These are phyloP conservation scores for Drosophila sturtevanti DNA, from an alignment of 1,140 invertebrate genomes.

Conservation along the genomic window DNA sequence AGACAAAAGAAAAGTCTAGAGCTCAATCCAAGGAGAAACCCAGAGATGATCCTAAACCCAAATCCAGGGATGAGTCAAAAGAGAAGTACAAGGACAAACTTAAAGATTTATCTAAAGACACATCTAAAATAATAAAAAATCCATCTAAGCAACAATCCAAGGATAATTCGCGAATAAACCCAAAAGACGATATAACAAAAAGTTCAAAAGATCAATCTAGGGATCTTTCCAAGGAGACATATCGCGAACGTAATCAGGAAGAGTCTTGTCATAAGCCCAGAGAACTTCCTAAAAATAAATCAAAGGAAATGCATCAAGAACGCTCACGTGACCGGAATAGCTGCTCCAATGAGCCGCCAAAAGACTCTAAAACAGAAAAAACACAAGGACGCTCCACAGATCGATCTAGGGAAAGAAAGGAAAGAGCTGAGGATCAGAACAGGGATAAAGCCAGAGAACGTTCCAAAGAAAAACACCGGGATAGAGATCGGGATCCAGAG, in stretches of 20 bases:
- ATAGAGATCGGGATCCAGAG: not conserved
- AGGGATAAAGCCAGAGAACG: constrained; percentile 1
- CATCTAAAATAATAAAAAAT: not conserved
- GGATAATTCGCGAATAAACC: not conserved
- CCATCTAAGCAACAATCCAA: not conserved
- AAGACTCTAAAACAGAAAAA: not conserved
- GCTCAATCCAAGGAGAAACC: constrained; percentile 14
- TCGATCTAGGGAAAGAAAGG: constrained; percentile 9
- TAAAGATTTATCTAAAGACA: not conserved
- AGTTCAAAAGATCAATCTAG: constrained; percentile 3
- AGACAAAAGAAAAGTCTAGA: constrained; percentile 9
- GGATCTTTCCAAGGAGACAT: constrained; percentile 9
- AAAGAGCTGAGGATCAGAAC: not conserved
- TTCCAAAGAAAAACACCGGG: constrained; percentile 7
- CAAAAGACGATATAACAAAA: not conserved
- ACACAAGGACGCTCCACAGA: not conserved
- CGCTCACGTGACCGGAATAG: not conserved
- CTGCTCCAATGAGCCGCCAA: not conserved
- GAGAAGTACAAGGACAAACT: not conserved
- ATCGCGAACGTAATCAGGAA: not conserved
- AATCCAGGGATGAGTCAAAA: not conserved
- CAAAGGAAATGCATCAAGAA: constrained; percentile 3
- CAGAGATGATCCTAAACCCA: not conserved
- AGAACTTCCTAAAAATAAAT: not conserved
- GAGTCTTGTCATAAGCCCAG: not conserved